Base-by-base conservation (phyloP, 2,888 invertebrate species). In the Dendrolimus houi region DNA sequence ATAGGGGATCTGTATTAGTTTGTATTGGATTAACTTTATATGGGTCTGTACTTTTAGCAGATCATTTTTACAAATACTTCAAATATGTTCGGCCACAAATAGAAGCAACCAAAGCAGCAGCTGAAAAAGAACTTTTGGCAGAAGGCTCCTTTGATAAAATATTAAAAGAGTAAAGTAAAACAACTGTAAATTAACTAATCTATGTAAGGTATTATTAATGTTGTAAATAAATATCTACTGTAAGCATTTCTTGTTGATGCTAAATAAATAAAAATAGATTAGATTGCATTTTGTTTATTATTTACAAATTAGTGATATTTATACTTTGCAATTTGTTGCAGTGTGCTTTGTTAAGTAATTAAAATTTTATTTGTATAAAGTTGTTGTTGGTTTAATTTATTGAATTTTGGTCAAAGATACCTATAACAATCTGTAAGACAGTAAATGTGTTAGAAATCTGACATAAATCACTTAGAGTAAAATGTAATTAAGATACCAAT, bases 101-200 rank as follows among this genome's bases (percentile, higher is more conserved):
- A 57, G 71, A 82, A 59, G 79, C 85, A n/a, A 66, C 75, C 1
- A 81, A 81, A 57, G 75, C 73, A 59, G 79, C 82, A 6, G 81
- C 86, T 8, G 81, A 92, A 63, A 70, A 77, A 60, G 91, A 91
- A 69, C 74, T 92, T 1, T 68, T 92, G 54, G 68, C 79, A 2
- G 92, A 92, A 79, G 92, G 92, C 52, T 72, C 90, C 29, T 77
- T 84, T 12, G 87, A 89, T 52, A 83, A 78, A 70, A 64, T 84
- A 54, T 67, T 69, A 60, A 74, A 71, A 58, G 70, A 77, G 59
- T 72, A 58, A 55, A 17, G 54, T 55, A 59, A 55, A 58, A 58
- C 17, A 60, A 54, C 58, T 63, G 59, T 59, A 60, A 57, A 62
- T 64, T 59, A 57, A 58, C 60, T 72, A 75, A 71, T 67, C 60